phyloP scores from a whole-genome alignment of 1,140 invertebrate species.

The Listronotus oregonensis region DNA sequence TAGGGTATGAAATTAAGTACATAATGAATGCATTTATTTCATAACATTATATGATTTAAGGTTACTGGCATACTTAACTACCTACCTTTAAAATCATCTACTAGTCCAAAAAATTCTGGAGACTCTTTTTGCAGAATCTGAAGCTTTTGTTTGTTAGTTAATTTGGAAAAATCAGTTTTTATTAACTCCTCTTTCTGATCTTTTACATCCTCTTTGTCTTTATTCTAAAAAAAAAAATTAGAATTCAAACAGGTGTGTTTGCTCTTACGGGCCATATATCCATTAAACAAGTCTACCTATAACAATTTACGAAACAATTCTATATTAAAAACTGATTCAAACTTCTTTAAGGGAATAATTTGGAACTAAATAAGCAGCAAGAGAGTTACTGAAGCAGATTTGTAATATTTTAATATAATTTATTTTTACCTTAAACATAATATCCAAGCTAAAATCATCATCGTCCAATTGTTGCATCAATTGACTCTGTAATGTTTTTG shows the following conservation, averaged over 20 bases:
- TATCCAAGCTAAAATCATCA: constrained; percentile 77
- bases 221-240: constrained; percentile 29
- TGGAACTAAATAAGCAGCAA: no score
- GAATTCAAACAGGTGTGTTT: constrained; percentile 6
- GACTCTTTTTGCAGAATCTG: constrained; percentile 80
- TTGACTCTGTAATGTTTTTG: constrained; percentile 77
- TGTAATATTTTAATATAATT: no score
- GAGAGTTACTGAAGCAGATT: no score
- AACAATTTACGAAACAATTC: no score
- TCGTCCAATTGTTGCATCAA: constrained; percentile 79
- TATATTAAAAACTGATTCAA: no score
- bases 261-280: no score
- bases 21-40: no score
- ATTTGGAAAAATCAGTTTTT: constrained; percentile 74
- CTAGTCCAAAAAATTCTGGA: constrained; percentile 77
- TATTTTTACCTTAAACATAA: constrained; percentile 56
- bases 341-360: no score
- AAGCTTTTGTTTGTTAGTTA: constrained; percentile 75
- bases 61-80: no score
- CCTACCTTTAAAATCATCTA: constrained; percentile 77
- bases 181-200: constrained; percentile 60
- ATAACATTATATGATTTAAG: no score
- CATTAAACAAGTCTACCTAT: no score
- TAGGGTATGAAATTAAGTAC: no score
- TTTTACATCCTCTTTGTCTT: constrained; percentile 43